Evolutionary conservation across 2,113 vertebrate species (phyloP).

Genomic region (Ictalurus punctatus): DNA sequence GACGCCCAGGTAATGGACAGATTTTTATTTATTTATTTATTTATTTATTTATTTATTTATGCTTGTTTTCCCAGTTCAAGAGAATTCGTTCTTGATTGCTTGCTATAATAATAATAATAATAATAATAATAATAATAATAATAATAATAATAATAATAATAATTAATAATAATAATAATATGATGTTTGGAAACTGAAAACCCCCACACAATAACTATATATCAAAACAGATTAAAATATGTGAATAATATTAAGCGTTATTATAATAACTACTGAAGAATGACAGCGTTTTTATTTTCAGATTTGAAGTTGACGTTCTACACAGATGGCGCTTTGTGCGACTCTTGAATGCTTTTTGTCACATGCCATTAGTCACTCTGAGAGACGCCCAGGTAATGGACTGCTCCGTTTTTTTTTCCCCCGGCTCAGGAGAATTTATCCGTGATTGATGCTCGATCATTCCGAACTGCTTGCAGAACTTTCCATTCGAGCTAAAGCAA

Average conservation of each 20-base stretch:
- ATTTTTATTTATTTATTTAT: constrained; percentile 66
- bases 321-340: constrained; percentile 74
- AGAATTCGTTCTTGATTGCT: constrained; percentile 83
- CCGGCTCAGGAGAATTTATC: constrained; percentile 83
- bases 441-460: constrained; percentile 92
- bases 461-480: constrained; percentile 88
- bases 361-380: constrained; percentile 86
- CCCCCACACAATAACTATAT: background rate
- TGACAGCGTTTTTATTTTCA: background rate
- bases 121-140: too few species aligned
- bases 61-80: constrained; percentile 68
- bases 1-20: constrained; percentile 83
- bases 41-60: constrained; percentile 65
- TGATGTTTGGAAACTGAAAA: too few species aligned
- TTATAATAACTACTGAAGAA: background rate
- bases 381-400: constrained; percentile 85
- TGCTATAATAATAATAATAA: too few species aligned
- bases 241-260: background rate
- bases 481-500: constrained; percentile 81
- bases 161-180: too few species aligned
- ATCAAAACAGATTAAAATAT: background rate
- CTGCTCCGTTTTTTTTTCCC: constrained; percentile 73
- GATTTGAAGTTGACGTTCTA: constrained; percentile 54
- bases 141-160: too few species aligned
- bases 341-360: constrained; percentile 86